Base-by-base conservation (phyloP, 2,888 invertebrate species). In the Drepanosiphum platanoidis region DNA sequence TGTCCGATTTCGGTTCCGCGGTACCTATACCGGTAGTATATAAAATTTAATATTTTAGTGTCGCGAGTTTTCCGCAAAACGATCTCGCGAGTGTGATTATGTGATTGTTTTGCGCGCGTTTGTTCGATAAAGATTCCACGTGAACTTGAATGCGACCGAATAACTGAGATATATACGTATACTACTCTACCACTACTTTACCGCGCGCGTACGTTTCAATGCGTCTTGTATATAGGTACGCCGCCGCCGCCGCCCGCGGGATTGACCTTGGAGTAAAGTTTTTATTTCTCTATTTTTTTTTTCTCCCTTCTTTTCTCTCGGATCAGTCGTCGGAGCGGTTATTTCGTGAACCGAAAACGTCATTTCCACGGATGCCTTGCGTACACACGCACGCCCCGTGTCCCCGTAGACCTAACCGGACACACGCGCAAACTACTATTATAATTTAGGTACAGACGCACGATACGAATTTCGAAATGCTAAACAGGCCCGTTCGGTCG, bases 211-310 rank as follows among this genome's bases (percentile, higher is more conserved):
- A 61, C 61, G 9, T 9, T 27, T n/a, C n/a, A 9, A 61, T 8
- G n/a, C 27, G 61, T 61, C 7, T 27, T 61, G 61, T 42, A n/a
- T n/a, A n/a, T n/a, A n/a, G n/a, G 72, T 46, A 30, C 72, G 72
- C 30, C 72, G n/a, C n/a, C n/a, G n/a, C n/a, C n/a, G n/a, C n/a
- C n/a, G n/a, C n/a, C n/a, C n/a, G 9, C 42, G 72, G 72, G 42
- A 72, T 27, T 46, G 42, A 72, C 72, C 72, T 72, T 72, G 72
- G 72, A 42, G 30, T 52, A 72, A 72, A 72, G 72, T 72, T 46
- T 72, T 68, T 72, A 27, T n/a, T n/a, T 46, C 30, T 42, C 18
- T 22, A 30, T 72, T 27, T 42, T 30, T 72, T 27, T 72, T 72
- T 27, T 71, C 18, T 52, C n/a, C n/a, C 18, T 22, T 52, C 18